These are phyloP conservation scores for Nothoprocta pentlandii DNA, from an alignment of 2,113 vertebrate species.

Conservation along the genomic window DNA sequence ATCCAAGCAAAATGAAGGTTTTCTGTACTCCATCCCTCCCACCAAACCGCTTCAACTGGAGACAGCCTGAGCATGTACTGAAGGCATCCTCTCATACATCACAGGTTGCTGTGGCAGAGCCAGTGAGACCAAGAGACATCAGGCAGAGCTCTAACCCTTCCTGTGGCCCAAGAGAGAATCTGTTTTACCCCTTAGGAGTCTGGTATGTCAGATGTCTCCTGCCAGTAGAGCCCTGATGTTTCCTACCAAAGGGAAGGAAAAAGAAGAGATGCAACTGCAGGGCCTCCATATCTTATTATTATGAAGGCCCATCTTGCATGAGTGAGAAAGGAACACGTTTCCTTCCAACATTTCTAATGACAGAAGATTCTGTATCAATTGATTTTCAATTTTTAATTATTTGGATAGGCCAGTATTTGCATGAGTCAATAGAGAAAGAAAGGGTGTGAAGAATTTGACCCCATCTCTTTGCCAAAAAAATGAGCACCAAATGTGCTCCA, in stretches of 20 bases:
- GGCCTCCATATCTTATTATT: not conserved
- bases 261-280: not conserved
- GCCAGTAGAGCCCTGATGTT: not conserved
- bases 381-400: not conserved
- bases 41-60: not conserved
- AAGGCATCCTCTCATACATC: not conserved
- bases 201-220: not conserved
- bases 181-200: accelerated
- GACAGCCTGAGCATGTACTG: not conserved
- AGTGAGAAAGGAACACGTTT: not conserved
- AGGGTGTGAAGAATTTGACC: not conserved
- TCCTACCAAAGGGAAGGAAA: not conserved
- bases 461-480: not conserved
- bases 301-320: not conserved
- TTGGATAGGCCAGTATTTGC: not conserved
- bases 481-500: not conserved
- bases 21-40: not conserved
- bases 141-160: not conserved
- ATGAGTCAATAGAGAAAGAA: not conserved
- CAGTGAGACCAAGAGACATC: not conserved
- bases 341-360: not conserved
- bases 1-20: not conserved
- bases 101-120: not conserved
- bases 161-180: not conserved
- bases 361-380: not conserved